A percentile compares a stretch with the other conserved stretches of the same genome.
phyloP scores from a whole-genome alignment of 2,888 invertebrate genomes.

The Siphlonurus alternatus region DNA sequence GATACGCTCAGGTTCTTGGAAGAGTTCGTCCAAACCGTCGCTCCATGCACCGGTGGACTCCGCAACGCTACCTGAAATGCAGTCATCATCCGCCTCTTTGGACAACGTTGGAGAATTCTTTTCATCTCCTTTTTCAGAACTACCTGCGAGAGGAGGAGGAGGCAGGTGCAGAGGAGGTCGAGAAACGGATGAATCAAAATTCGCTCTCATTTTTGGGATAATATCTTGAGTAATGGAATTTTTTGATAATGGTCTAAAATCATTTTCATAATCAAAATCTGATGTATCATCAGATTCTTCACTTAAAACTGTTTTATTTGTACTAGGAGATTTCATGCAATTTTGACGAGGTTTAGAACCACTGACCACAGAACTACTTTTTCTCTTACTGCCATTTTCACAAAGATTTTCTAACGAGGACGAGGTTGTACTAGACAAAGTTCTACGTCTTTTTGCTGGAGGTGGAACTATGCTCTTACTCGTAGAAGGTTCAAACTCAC shows the following conservation, averaged over 20 bases:
- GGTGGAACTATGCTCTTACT: too few species aligned
- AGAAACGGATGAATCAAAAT: not conserved
- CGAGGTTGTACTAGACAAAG: too few species aligned
- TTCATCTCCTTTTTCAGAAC: slow-evolving; percentile 1
- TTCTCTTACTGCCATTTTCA: not conserved
- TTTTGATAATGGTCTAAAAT: too few species aligned
- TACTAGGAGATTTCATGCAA: too few species aligned
- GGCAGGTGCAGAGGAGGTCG: not conserved
- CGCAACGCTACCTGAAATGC: too few species aligned
- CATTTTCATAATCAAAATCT: too few species aligned
- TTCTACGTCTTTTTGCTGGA: too few species aligned
- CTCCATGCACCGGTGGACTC: slow-evolving; percentile 1
- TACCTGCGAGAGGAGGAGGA: not conserved
- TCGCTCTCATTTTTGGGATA: too few species aligned
- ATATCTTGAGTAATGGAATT: too few species aligned
- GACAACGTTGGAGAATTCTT: not conserved
- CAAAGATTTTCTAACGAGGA: too few species aligned
- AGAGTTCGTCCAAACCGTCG: slow-evolving; percentile 3
- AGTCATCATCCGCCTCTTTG: slow-evolving; percentile 9
- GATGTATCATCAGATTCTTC: not conserved
- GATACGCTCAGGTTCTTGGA: slow-evolving; percentile 4
- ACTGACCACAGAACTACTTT: not conserved
- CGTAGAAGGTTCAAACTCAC: not conserved
- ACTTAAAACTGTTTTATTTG: too few species aligned
- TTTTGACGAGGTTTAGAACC: not conserved